Evolutionary conservation across 2,113 vertebrate genomes (phyloP).

Genomic region (Takifugu flavidus): DNA sequence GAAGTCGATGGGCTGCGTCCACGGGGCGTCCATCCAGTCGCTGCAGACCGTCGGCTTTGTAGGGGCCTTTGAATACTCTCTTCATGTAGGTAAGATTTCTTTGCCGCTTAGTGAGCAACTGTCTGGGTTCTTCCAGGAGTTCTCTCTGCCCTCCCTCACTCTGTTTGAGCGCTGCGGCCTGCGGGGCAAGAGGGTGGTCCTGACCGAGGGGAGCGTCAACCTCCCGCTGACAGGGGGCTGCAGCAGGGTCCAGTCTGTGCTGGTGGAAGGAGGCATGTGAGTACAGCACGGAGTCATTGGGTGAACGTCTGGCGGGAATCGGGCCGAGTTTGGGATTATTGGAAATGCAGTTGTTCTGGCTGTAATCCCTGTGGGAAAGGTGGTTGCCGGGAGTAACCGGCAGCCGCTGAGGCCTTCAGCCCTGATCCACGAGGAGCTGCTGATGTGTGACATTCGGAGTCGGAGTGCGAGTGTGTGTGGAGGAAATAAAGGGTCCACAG

Average conservation of each 20-base stretch:
- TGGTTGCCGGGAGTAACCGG: not conserved
- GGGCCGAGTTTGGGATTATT: too few species aligned
- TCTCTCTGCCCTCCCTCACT: constrained; percentile 84
- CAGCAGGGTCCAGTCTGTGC: constrained; percentile 81
- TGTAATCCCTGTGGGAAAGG: not conserved
- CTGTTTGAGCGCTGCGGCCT: constrained; percentile 83
- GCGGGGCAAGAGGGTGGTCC: constrained; percentile 84
- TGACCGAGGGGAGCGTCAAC: constrained; percentile 80
- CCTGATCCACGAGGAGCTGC: not conserved
- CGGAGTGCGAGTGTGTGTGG: constrained; percentile 36
- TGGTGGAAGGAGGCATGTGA: constrained; percentile 89
- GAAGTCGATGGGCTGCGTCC: constrained; percentile 81
- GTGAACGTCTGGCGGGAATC: not conserved
- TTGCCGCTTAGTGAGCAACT: too few species aligned
- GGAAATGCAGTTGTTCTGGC: too few species aligned
- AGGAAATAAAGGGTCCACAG: constrained; percentile 40
- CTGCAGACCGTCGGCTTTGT: constrained; percentile 81
- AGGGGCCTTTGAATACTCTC: constrained; percentile 64
- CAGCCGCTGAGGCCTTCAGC: too few species aligned
- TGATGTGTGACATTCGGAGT: constrained; percentile 63
- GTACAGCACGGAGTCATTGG: constrained; percentile 50
- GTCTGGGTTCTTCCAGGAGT: constrained; percentile 74
- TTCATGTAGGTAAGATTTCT: too few species aligned
- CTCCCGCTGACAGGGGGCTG: constrained; percentile 83
- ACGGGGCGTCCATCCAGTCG: constrained; percentile 75